Evolutionary conservation across 2,888 invertebrate species (phyloP).

Genomic region (Chrysodeixis includens): DNA sequence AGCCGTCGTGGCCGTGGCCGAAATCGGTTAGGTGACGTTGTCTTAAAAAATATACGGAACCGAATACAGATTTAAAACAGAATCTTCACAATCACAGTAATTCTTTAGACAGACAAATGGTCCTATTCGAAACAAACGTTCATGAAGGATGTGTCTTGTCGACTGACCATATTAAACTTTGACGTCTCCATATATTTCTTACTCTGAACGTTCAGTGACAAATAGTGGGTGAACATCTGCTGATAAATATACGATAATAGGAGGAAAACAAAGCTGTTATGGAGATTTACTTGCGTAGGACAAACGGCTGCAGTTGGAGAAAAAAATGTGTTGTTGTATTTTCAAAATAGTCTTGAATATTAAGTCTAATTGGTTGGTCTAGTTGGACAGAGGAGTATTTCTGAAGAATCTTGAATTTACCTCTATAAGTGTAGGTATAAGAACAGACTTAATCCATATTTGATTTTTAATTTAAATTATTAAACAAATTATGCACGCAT

Average conservation of each 20-base stretch:
- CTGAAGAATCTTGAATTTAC: no score
- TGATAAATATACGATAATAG: background rate
- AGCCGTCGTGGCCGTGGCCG: no score
- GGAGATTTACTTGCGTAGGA: background rate
- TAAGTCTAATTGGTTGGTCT: no score
- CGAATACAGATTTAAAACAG: background rate
- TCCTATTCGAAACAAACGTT: background rate
- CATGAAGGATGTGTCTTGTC: background rate
- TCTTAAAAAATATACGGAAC: background rate
- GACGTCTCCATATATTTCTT: background rate
- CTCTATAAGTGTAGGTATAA: no score
- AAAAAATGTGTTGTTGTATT: no score
- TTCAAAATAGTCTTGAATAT: no score
- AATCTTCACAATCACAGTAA: constrained; percentile 4
- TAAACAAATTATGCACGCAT: no score
- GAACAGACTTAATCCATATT: no score
- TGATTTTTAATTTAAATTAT: no score
- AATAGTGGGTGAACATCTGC: background rate
- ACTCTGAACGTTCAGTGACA: background rate
- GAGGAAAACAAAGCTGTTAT: background rate
- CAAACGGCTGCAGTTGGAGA: no score
- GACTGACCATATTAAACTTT: background rate
- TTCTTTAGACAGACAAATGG: background rate
- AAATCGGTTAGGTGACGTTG: no score
- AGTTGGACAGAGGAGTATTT: no score